phyloP scores from a whole-genome alignment of 1,140 invertebrate genomes.

The Drosophila kohkoa region DNA sequence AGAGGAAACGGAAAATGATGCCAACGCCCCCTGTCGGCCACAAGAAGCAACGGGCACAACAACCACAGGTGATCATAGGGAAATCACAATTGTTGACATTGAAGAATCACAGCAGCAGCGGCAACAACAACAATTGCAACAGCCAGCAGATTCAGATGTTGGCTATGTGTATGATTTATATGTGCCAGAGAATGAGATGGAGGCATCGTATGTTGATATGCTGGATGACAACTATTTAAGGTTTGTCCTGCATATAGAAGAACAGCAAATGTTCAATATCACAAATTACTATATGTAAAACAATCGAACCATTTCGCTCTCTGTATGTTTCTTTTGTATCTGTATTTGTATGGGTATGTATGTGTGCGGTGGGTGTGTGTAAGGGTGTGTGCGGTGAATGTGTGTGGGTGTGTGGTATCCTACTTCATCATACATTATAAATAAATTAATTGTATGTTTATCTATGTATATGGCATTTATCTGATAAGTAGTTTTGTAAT shows the following conservation, averaged over 20 bases:
- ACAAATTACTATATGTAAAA: constrained; percentile 75
- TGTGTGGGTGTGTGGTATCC: not conserved
- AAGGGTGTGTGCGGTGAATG: too few relatives aligned
- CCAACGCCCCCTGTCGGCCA: not conserved
- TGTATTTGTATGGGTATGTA: constrained; percentile 3
- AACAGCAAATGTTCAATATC: constrained; percentile 72
- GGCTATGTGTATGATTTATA: constrained; percentile 84
- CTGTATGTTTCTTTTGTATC: constrained; percentile 2
- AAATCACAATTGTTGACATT: constrained; percentile 71
- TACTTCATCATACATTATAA: not conserved
- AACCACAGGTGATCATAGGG: not conserved
- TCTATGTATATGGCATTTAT: not conserved
- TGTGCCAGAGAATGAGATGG: constrained; percentile 77
- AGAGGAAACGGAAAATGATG: constrained; percentile 11
- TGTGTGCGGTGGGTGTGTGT: not conserved
- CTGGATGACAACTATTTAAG: constrained; percentile 84
- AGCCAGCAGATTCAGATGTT: constrained; percentile 75
- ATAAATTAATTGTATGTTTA: not conserved
- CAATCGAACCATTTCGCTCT: constrained; percentile 6
- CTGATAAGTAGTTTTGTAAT: constrained; percentile 24
- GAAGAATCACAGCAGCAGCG: constrained; percentile 54
- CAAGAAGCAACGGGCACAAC: not conserved
- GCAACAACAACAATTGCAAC: constrained; percentile 27
- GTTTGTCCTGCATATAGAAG: constrained; percentile 83
- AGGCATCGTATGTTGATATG: constrained; percentile 76